A percentile compares a stretch with the other conserved stretches of the same genome.
phyloP scores from a whole-genome alignment of 1,140 invertebrate genomes.

The Euglossa dilemma region DNA sequence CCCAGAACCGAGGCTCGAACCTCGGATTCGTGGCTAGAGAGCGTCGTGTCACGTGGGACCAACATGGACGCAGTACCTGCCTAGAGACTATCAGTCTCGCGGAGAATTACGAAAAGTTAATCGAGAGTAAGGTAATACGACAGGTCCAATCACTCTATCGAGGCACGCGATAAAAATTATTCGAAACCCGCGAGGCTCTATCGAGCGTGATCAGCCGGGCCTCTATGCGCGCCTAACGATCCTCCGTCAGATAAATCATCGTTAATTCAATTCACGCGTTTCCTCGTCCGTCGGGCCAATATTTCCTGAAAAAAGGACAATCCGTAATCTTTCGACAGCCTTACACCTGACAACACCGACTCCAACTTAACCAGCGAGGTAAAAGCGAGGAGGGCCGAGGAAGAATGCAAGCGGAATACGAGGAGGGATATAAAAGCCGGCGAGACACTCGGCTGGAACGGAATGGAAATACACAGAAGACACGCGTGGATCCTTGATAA shows the following conservation, averaged over 20 bases:
- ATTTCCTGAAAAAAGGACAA: not conserved
- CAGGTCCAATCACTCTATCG: not conserved
- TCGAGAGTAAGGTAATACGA: not conserved
- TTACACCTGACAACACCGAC: not conserved
- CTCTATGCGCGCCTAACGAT: not conserved
- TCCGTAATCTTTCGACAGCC: not conserved
- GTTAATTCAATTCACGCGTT: slow-evolving; percentile 3
- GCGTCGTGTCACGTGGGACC: too few species aligned
- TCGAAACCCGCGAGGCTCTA: not conserved
- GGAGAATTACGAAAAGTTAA: not conserved
- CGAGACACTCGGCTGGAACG: too few species aligned
- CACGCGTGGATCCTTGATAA: not conserved
- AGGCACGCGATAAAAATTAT: not conserved
- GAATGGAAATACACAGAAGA: too few species aligned
- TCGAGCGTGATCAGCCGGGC: not conserved
- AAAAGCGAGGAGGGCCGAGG: too few species aligned
- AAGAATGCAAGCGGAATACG: too few species aligned
- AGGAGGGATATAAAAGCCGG: too few species aligned
- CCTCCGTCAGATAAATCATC: slow-evolving; percentile 11
- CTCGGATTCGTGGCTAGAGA: too few species aligned
- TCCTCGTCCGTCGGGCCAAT: not conserved
- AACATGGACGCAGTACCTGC: too few species aligned
- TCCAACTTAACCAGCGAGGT: too few species aligned
- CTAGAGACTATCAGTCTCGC: too few species aligned
- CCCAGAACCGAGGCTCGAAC: too few species aligned